A percentile compares a stretch with the other conserved stretches of the same genome.
phyloP scores from a whole-genome alignment of 2,113 vertebrate genomes.

The Upupa epops region DNA sequence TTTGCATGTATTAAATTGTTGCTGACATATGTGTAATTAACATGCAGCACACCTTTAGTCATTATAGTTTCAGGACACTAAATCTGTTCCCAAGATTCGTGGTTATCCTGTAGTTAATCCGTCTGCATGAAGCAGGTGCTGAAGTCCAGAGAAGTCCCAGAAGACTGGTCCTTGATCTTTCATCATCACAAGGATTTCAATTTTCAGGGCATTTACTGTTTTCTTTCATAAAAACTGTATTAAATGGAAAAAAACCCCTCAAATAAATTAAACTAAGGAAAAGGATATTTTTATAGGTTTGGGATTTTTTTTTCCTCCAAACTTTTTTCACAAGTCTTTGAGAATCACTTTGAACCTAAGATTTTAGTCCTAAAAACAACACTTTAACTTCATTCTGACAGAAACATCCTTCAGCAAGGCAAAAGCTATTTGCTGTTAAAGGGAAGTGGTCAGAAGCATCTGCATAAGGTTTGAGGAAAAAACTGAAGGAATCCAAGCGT shows the following conservation, averaged over 20 bases:
- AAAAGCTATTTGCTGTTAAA: constrained; percentile 21
- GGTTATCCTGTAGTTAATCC: neutral
- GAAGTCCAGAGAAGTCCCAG: neutral
- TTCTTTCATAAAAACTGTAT: neutral
- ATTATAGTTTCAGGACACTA: neutral
- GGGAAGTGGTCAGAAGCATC: constrained; percentile 15
- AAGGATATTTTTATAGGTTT: neutral
- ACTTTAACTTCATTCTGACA: constrained; percentile 3
- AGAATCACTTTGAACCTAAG: neutral
- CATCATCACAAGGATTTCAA: neutral
- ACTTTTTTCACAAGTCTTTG: neutral
- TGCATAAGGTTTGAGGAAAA: constrained; percentile 16
- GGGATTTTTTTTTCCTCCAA: neutral
- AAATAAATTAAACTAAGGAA: neutral
- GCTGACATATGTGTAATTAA: neutral
- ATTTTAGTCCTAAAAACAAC: neutral
- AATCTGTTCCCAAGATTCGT: neutral
- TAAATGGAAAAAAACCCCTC: neutral
- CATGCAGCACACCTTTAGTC: neutral
- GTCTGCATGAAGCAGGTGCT: neutral
- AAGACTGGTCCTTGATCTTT: neutral
- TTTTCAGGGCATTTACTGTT: neutral
- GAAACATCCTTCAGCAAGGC: constrained; percentile 18
- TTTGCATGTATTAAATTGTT: neutral
- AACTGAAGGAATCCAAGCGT: constrained; percentile 13